These are phyloP conservation scores for Leguminivora glycinivorella DNA, from an alignment of 1,140 invertebrate species.

Conservation along the genomic window DNA sequence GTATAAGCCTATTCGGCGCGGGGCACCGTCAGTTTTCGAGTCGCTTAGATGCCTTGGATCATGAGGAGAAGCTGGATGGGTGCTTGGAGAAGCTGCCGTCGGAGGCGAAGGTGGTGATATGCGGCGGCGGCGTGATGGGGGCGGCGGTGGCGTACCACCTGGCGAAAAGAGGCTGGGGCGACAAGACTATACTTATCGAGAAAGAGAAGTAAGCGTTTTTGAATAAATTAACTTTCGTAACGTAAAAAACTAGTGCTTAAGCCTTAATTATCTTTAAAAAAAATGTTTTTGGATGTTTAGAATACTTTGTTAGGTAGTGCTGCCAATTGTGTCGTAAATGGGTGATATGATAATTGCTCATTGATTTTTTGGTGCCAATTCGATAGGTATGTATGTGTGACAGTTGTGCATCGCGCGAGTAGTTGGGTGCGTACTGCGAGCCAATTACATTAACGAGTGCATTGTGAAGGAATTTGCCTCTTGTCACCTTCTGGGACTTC, in stretches of 20 bases:
- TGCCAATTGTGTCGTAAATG: not conserved
- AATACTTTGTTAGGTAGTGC: not conserved
- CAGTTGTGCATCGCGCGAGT: not conserved
- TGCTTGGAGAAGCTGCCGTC: slow-evolving; percentile 56
- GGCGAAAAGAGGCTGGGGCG: slow-evolving; percentile 89
- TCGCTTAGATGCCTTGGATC: slow-evolving; percentile 51
- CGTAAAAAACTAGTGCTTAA: not conserved
- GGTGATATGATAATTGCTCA: not conserved
- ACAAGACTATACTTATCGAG: slow-evolving; percentile 92
- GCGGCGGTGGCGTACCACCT: slow-evolving; percentile 97
- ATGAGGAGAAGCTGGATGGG: slow-evolving; percentile 54
- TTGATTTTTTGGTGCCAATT: not conserved
- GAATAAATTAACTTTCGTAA: slow-evolving; percentile 9
- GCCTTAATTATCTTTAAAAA: not conserved
- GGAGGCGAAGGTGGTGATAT: slow-evolving; percentile 88
- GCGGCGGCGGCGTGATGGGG: slow-evolving; percentile 96
- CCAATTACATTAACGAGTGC: not conserved
- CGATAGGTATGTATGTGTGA: not conserved
- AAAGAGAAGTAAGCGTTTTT: slow-evolving; percentile 78
- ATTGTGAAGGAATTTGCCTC: not conserved
- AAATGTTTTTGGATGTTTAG: not conserved
- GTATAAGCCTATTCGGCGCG: slow-evolving; percentile 40
- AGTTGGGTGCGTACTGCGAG: not conserved
- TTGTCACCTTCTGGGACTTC: not conserved
- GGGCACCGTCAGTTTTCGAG: slow-evolving; percentile 47